Conservation (phyloP, 2,113 vertebrate genomes). For the Rattus norvegicus region DNA sequence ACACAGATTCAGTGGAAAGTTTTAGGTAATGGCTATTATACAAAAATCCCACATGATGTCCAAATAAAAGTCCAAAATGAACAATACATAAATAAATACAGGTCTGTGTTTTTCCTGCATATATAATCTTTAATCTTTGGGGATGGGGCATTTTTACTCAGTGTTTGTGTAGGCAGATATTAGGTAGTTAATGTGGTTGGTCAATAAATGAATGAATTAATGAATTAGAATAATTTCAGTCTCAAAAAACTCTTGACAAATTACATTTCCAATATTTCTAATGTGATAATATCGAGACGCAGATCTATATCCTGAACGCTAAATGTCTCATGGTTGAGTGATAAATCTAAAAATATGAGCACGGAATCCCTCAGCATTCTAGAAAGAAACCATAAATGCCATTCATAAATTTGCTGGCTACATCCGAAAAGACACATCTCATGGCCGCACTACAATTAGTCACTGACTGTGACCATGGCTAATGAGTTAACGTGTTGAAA, state of each 20-base stretch:
- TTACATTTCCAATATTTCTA: constrained; percentile 67
- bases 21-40: constrained; percentile 65
- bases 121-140: constrained; percentile 42
- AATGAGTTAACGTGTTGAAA: constrained; percentile 50
- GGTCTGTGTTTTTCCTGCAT: constrained; percentile 52
- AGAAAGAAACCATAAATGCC: constrained; percentile 66
- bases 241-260: constrained; percentile 65
- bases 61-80: constrained; percentile 58
- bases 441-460: constrained; percentile 57
- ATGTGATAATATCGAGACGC: constrained; percentile 44
- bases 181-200: constrained; percentile 19
- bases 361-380: constrained; percentile 63
- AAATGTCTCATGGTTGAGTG: constrained; percentile 64
- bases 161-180: constrained; percentile 49
- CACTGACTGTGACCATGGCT: constrained; percentile 49
- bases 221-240: constrained; percentile 68
- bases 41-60: constrained; percentile 50
- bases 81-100: constrained; percentile 6
- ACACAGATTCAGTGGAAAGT: constrained; percentile 61
- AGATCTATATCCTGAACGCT: constrained; percentile 54
- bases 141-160: not conserved
- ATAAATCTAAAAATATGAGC: constrained; percentile 73
- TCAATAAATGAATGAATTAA: constrained; percentile 60
- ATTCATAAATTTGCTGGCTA: constrained; percentile 65
- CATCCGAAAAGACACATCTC: constrained; percentile 21